phyloP scores from a whole-genome alignment of 1,140 invertebrate genomes.

The Halesus radiatus region DNA sequence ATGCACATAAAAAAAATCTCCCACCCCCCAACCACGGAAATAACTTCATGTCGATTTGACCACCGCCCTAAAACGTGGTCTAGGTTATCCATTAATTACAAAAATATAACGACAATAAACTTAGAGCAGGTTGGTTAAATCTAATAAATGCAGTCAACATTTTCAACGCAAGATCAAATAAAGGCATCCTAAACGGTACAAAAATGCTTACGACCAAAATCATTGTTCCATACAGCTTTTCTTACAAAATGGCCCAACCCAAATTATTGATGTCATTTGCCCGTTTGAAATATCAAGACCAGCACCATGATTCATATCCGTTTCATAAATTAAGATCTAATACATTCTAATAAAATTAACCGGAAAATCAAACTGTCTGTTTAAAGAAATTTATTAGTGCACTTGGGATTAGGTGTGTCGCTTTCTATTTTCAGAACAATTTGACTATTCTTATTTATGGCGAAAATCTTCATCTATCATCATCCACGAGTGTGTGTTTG shows the following conservation, averaged over 20 bases:
- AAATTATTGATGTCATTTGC: slow-evolving; percentile 18
- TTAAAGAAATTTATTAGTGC: slow-evolving; percentile 49
- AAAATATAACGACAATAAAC: too few relatives aligned
- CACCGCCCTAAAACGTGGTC: too few relatives aligned
- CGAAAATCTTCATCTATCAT: too few relatives aligned
- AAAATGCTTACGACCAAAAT: neutral
- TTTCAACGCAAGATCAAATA: too few relatives aligned
- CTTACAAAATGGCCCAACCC: neutral
- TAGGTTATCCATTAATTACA: too few relatives aligned
- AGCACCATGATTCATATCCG: slow-evolving; percentile 41
- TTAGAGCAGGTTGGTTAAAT: too few relatives aligned
- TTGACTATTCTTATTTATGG: slow-evolving; percentile 19
- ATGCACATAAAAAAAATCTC: too few relatives aligned
- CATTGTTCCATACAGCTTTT: neutral
- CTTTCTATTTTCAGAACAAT: slow-evolving; percentile 35
- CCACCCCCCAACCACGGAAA: too few relatives aligned
- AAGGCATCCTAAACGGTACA: too few relatives aligned
- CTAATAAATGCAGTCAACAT: too few relatives aligned
- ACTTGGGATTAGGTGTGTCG: slow-evolving; percentile 15
- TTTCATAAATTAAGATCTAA: slow-evolving; percentile 50
- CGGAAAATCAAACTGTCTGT: slow-evolving; percentile 52
- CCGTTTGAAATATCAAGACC: slow-evolving; percentile 12
- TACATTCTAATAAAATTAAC: slow-evolving; percentile 47
- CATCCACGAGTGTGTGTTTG: too few relatives aligned
- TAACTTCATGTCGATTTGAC: too few relatives aligned